phyloP scores from a whole-genome alignment of 2,888 invertebrate species.

The Cheilosia vulpina region DNA sequence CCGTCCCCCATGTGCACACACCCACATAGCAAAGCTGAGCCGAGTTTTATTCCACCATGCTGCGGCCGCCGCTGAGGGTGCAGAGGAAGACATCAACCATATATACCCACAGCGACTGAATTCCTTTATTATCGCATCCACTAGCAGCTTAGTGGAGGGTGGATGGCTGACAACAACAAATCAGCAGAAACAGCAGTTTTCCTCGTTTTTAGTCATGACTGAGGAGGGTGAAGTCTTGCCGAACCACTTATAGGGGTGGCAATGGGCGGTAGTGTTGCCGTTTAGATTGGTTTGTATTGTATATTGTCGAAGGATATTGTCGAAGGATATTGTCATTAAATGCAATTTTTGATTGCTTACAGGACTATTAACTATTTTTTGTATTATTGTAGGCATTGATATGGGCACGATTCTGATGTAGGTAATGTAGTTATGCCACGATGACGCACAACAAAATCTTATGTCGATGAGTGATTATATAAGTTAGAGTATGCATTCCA shows the following conservation, averaged over 20 bases:
- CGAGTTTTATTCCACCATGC: slow-evolving; percentile 48
- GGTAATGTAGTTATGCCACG: too few relatives aligned
- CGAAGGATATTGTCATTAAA: too few relatives aligned
- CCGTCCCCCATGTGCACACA: slow-evolving; percentile 39
- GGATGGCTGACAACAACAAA: slow-evolving; percentile 68
- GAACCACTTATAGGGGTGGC: slow-evolving; percentile 31
- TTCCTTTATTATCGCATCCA: slow-evolving; percentile 74
- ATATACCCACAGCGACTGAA: slow-evolving; percentile 58
- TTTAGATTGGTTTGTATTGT: slow-evolving; percentile 1
- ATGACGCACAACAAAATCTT: too few relatives aligned
- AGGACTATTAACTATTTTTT: background rate
- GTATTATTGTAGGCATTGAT: too few relatives aligned
- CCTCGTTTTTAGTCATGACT: slow-evolving; percentile 8
- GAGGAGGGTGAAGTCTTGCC: slow-evolving; percentile 11
- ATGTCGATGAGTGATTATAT: too few relatives aligned
- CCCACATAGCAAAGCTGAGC: slow-evolving; percentile 57
- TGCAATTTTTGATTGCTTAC: background rate
- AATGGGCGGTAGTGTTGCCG: slow-evolving; percentile 52
- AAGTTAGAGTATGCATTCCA: too few relatives aligned
- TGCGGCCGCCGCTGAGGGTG: background rate
- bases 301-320: too few relatives aligned
- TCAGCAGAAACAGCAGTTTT: slow-evolving; percentile 65
- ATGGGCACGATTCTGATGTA: too few relatives aligned
- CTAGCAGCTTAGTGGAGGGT: slow-evolving; percentile 45
- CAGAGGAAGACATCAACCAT: slow-evolving; percentile 46